These are phyloP conservation scores for Glomeris marginata DNA, from an alignment of 2,888 invertebrate genomes.

Conservation along the genomic window DNA sequence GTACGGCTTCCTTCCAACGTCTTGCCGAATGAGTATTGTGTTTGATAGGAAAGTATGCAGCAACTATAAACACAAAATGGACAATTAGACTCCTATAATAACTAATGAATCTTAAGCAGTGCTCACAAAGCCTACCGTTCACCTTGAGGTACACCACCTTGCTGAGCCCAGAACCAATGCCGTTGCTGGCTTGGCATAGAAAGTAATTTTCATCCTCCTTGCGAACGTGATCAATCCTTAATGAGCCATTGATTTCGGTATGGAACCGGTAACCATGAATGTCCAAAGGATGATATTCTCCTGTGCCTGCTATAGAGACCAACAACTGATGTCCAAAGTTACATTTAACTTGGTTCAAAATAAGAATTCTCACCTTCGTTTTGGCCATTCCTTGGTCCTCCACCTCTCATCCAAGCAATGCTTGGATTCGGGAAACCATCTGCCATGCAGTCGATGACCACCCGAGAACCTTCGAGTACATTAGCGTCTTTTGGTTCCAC, in stretches of 20 bases:
- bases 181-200: slow-evolving; percentile 30
- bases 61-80: slow-evolving; percentile 41
- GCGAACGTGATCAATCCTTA: slow-evolving; percentile 39
- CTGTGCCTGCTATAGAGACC: not conserved
- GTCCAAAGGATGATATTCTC: slow-evolving; percentile 8
- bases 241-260: slow-evolving; percentile 25
- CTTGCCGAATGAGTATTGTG: slow-evolving; percentile 79
- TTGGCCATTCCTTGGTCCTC: slow-evolving; percentile 15
- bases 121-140: slow-evolving; percentile 25
- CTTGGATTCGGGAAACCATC: slow-evolving; percentile 28
- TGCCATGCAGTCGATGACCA: slow-evolving; percentile 26
- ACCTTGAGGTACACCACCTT: slow-evolving; percentile 30
- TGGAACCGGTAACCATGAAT: slow-evolving; percentile 7
- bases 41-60: slow-evolving; percentile 85
- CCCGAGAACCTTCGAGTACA: slow-evolving; percentile 23
- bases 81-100: not conserved
- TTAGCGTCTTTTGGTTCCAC: slow-evolving; percentile 25
- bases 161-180: slow-evolving; percentile 30
- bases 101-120: not conserved
- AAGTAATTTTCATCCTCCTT: slow-evolving; percentile 29
- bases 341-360: no score
- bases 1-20: slow-evolving; percentile 73
- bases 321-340: not conserved
- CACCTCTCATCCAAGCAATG: slow-evolving; percentile 28
- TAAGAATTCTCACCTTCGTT: no score